Conservation (phyloP, 2,113 vertebrate genomes). For the Pelusios castaneus region DNA sequence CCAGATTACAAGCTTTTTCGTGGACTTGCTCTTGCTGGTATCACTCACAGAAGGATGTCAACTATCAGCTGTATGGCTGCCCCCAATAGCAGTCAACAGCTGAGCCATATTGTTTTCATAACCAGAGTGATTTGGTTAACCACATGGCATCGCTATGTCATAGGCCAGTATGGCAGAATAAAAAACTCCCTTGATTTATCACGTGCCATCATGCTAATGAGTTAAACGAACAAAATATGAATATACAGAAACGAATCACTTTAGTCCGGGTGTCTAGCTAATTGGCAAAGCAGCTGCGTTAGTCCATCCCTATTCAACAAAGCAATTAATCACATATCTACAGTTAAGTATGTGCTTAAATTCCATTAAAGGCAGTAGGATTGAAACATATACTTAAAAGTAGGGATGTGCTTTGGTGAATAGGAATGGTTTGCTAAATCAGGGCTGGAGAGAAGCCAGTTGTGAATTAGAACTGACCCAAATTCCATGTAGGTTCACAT, state of each 20-base stretch:
- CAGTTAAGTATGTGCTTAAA: background rate
- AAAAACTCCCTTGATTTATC: background rate
- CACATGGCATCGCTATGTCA: accelerated
- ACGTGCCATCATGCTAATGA: background rate
- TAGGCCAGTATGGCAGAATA: background rate
- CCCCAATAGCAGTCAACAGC: background rate
- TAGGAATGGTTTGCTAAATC: background rate
- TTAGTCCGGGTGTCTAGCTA: background rate
- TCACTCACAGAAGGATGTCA: background rate
- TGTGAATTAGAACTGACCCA: background rate
- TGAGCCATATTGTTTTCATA: background rate
- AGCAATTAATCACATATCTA: background rate
- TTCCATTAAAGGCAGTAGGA: background rate
- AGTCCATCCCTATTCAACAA: background rate
- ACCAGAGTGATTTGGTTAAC: background rate
- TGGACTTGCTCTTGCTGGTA: background rate
- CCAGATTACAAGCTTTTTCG: constrained; percentile 21
- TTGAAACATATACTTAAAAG: constrained; percentile 17
- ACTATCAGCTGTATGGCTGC: background rate
- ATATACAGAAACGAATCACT: background rate
- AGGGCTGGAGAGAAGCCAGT: background rate
- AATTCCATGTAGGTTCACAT: background rate
- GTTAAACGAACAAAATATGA: background rate
- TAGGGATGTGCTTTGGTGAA: constrained; percentile 36
- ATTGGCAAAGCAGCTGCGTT: constrained; percentile 2